These are phyloP conservation scores for Perizoma flavofasciatum DNA, from an alignment of 2,888 invertebrate species.

Conservation along the genomic window DNA sequence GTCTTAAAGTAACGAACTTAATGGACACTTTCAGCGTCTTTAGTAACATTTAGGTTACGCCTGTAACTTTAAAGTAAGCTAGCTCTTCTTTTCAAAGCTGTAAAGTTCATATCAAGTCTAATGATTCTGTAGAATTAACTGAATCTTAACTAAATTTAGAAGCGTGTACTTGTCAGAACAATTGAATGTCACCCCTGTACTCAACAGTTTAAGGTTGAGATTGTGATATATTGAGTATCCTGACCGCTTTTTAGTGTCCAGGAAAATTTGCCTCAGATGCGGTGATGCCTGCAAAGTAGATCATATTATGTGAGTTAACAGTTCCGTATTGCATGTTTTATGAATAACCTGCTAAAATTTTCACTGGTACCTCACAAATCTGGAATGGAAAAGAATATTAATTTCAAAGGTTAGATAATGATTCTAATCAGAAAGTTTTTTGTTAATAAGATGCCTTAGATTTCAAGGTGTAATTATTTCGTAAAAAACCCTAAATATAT, in stretches of 20 bases:
- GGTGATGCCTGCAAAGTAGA: constrained; percentile 30
- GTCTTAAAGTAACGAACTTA: too few relatives aligned
- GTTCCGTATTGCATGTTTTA: constrained; percentile 20
- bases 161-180: constrained; percentile 10
- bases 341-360: constrained; percentile 24
- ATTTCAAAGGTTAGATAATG: too few relatives aligned
- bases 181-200: constrained; percentile 25
- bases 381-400: too few relatives aligned
- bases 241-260: constrained; percentile 25
- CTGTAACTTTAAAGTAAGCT: constrained; percentile 41
- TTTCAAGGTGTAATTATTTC: too few relatives aligned
- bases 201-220: constrained; percentile 17
- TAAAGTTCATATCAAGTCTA: constrained; percentile 36
- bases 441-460: too few relatives aligned
- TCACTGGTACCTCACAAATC: constrained; percentile 6
- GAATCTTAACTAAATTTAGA: constrained; percentile 29
- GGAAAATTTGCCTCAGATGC: constrained; percentile 26
- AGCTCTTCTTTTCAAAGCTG: constrained; percentile 15
- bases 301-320: constrained; percentile 34
- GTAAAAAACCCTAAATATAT: too few relatives aligned
- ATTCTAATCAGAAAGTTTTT: too few relatives aligned
- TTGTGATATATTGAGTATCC: constrained; percentile 8
- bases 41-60: too few relatives aligned
- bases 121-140: constrained; percentile 30
- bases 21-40: too few relatives aligned